Evolutionary conservation across 2,888 invertebrate genomes (phyloP), one percentile per base, ranked within the genome.

Genomic region (Formica aserva): DNA sequence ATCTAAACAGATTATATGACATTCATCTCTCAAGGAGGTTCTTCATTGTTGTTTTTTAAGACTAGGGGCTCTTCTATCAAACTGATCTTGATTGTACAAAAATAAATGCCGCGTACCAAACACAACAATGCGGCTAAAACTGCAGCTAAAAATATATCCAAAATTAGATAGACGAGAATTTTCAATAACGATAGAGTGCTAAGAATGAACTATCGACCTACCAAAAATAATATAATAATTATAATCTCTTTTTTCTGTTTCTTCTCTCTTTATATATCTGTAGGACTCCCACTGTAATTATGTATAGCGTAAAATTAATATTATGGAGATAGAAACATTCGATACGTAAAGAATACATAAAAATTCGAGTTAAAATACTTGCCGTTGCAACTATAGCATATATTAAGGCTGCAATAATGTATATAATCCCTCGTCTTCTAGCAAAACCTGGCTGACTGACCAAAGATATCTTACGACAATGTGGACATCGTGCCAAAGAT

Each of bases 391-490:
- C 98, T 90, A 98, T 96, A 26, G 97, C 98, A 91, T 98, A 96
- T 84, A 97, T 95, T 82, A 99, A 95, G 93, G 97, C 96, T 85
- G 98, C 95, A 72, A 98, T 96, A 55, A 97, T 95, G 94, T 98
- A 99, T 78, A 97, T 95, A 76, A 97, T 97, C 86, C 98, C 98
- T 90, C 98, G 96, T 77, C 97, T 96, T 90, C 97, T 96, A 18
- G 98, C 98, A 95, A 98, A 98, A 89, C 97, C 97, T 1, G 97
- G 97, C n/a, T n/a, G n/a, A 0, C 99, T 99, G 83, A 99, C 99
- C n/a, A 99, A 98, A n/a, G 99, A 99, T 94, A 99, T 98, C 95
- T 98, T 98, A 90, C 98, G 97, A 95, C 99, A 99, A 95, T 99
- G 99, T 26, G 99, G 99, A 95, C 99, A 99, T 92, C 99, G 97